Percentiles rank a stretch among this genome's conserved stretches.
These are phyloP conservation scores for Hypena proboscidalis DNA, from an alignment of 2,888 invertebrate species.

Conservation along the genomic window DNA sequence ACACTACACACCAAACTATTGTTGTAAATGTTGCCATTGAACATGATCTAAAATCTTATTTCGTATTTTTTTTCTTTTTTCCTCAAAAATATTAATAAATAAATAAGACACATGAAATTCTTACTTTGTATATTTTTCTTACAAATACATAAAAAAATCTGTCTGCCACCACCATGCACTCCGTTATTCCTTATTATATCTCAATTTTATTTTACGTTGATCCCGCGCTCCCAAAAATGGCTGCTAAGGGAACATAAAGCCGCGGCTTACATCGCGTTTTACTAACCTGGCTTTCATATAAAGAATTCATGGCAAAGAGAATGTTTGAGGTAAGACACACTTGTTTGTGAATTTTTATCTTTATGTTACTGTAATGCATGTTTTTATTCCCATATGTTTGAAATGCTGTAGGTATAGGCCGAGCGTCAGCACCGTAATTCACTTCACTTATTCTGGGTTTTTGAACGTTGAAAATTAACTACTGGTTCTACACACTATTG, in stretches of 20 bases:
- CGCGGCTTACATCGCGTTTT: constrained; percentile 60
- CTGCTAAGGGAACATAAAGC: constrained; percentile 69
- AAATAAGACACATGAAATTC: constrained; percentile 21
- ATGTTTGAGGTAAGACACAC: constrained; percentile 64
- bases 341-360: constrained; percentile 57
- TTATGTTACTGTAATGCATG: constrained; percentile 36
- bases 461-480: no score
- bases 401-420: no score
- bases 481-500: no score
- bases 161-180: constrained; percentile 46
- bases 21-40: no score
- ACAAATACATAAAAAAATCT: no score
- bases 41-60: no score
- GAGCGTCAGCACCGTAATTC: no score
- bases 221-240: constrained; percentile 62
- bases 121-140: no score
- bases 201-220: constrained; percentile 74
- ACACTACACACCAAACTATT: no score
- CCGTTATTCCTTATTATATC: constrained; percentile 55
- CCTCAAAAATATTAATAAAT: no score
- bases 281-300: constrained; percentile 65
- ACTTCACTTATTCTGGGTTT: no score
- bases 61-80: no score
- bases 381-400: constrained; percentile 32
- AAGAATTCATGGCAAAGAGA: constrained; percentile 73